phyloP scores from a whole-genome alignment of 2,888 invertebrate species.

The Ectemnius lituratus region DNA sequence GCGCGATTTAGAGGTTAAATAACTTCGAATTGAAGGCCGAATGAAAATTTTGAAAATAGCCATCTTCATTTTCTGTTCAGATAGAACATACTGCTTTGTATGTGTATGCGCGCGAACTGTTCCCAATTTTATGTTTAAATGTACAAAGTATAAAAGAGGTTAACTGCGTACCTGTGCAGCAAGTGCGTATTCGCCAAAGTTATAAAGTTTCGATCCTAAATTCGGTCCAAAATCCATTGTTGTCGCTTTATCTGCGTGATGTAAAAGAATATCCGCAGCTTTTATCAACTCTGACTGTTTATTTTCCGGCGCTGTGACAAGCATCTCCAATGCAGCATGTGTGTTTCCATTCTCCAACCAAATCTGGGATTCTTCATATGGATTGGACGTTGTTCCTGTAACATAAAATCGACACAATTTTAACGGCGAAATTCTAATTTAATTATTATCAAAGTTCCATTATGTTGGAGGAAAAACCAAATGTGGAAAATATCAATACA shows the following conservation, averaged over 20 bases:
- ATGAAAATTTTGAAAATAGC: no score
- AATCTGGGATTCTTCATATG: constrained; percentile 69
- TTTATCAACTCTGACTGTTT: constrained; percentile 81
- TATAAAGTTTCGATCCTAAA: constrained; percentile 80
- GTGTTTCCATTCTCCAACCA: constrained; percentile 75
- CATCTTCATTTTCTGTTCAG: no score
- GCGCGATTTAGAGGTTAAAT: no score
- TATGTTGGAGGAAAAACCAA: no score
- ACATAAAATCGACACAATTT: not conserved
- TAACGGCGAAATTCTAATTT: not conserved
- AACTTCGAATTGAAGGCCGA: no score
- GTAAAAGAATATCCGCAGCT: constrained; percentile 89
- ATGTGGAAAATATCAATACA: no score
- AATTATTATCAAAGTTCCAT: no score
- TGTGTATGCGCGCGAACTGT: not conserved
- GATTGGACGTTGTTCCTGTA: constrained; percentile 22
- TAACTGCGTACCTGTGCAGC: constrained; percentile 79
- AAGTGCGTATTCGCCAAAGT: constrained; percentile 81
- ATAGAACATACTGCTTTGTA: no score
- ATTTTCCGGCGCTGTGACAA: constrained; percentile 67
- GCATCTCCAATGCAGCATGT: constrained; percentile 71
- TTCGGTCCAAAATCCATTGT: constrained; percentile 83
- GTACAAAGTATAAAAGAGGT: not conserved
- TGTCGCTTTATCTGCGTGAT: constrained; percentile 88
- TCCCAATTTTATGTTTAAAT: no score